Base-by-base conservation (phyloP, 2,888 invertebrate genomes). In the Tenthredo distinguenda region DNA sequence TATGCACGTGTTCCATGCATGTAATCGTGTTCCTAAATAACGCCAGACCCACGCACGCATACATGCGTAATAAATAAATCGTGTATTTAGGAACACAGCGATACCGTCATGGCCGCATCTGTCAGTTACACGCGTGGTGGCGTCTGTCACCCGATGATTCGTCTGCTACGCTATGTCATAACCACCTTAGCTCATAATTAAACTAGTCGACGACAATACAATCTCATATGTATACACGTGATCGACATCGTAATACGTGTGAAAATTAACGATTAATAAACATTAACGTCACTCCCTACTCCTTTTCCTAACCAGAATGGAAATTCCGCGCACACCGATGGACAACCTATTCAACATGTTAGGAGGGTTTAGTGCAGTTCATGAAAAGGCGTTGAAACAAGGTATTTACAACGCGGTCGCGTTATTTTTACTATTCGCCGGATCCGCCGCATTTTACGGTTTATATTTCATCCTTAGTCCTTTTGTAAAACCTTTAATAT, bases 401-500 rank as follows among this genome's bases (percentile, higher is more conserved):
- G 98, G 98, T n/a, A 95, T 98, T 90, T 98, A 98, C 93, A 98
- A 98, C 94, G 97, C 97, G 6, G 95, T 97, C 86, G 98, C 98
- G n/a, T 94, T 97, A 84, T 95, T 97, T 89, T 95, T 98, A 88
- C 94, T 98, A 87, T 94, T 95, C 71, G 93, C 97, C 81, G 95
- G 96, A 88, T 95, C 96, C 91, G 95, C 95, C 58, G 97, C 97
- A 21, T 95, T 96, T 68, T 96, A 96, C 92, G 97, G 97, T 1
- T 95, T 98, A 9, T 98, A 97, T 93, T 95, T 97, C 87, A 97
- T 98, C 88, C 94, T 99, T 47, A 97, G 98, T 90, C 98, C 99
- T 0, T 99, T 99, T 94, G 96, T 99, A 55, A 97, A 98, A 89
- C 99, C 99, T 0, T 94, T 99, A 84, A 95, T 99, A 89, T 99